Base-by-base conservation (phyloP, 2,888 invertebrate genomes). In the Phoronis australis region DNA sequence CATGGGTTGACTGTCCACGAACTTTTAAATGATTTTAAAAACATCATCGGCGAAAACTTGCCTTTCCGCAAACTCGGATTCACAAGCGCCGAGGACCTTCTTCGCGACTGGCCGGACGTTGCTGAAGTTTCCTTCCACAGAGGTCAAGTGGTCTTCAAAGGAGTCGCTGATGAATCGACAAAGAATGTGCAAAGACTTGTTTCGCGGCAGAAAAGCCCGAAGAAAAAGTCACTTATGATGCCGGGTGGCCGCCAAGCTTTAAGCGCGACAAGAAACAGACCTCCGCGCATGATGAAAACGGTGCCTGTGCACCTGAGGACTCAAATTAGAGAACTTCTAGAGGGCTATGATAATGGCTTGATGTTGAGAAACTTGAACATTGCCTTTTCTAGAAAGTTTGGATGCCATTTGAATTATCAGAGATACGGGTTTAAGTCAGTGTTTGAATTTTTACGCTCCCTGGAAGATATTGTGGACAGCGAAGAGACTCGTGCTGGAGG, bases 151-250 rank as follows among this genome's bases (percentile, higher is more conserved):
- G 60, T 60, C 9, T 46, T 69, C 9, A 55, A 45, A 37, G 64
- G 59, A 0, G 59, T 63, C 3, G 56, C 65, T 2, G 61, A 66
- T 42, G 59, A 59, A 24, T 53, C 57, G 2, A 68, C 67, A 2
- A 42, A 54, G 20, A 67, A 68, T 45, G 68, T 70, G n/a, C 59
- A 63, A 48, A 61, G 54, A 44, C 42, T 70, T 24, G 68, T 70
- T 4, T 56, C 64, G 1, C 59, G 57, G 37, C 68, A 68, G 46
- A 68, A 12, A 12, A 15, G 9, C 31, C 9, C 9, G 31, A 31
- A 31, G 31, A 31, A 31, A 31, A 9, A 15, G 31, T 15, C 31
- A 15, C 15, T 15, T 9, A 31, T 9, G 31, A 9, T 9, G 9
- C 31, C 31, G 9, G 9, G 9, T 9, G 9, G 9, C 9, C 31